phyloP scores from a whole-genome alignment of 2,113 vertebrate species.

The Bos indicus region DNA sequence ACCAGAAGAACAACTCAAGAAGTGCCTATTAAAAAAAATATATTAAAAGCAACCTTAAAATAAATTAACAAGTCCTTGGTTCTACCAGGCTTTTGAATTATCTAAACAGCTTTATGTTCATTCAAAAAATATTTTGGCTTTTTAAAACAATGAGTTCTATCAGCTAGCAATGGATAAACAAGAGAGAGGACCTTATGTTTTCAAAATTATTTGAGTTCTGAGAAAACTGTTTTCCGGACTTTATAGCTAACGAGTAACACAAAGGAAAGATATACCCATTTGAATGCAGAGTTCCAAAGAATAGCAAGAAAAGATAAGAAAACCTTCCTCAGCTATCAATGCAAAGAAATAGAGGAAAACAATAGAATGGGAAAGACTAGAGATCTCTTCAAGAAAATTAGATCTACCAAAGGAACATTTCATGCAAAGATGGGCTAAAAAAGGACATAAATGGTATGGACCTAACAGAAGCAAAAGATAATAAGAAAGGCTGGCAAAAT shows the following conservation, averaged over 20 bases:
- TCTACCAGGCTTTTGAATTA: background rate
- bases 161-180: background rate
- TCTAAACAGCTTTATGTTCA: background rate
- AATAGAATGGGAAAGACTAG: background rate
- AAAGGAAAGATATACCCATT: background rate
- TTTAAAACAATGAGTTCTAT: background rate
- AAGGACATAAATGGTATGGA: background rate
- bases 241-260: background rate
- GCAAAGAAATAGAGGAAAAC: background rate
- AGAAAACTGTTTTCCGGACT: background rate
- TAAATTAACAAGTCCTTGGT: background rate
- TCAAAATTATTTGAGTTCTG: background rate
- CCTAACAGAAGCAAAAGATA: background rate
- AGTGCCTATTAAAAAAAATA: background rate
- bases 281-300: background rate
- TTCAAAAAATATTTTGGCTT: background rate
- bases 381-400: background rate
- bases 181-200: background rate
- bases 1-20: background rate
- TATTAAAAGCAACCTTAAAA: background rate
- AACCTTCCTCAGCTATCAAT: fast-evolving
- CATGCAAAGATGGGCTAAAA: background rate
- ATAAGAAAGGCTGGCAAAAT: background rate
- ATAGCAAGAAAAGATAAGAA: background rate
- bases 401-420: background rate